Evolutionary conservation across 2,888 invertebrate species (phyloP).

Genomic region (Diarsia brunnea): DNA sequence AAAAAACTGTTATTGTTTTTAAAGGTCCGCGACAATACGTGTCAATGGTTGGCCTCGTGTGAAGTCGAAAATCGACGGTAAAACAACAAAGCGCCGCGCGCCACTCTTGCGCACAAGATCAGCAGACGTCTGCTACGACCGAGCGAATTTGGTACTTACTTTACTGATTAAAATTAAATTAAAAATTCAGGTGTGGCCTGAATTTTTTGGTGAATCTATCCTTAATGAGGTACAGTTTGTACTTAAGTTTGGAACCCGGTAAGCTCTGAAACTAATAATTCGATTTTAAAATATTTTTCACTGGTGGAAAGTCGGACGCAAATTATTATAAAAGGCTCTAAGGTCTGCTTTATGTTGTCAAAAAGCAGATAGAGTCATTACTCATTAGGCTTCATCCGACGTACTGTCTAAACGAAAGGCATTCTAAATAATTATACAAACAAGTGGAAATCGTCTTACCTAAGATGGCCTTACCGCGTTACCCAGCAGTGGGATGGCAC

Average conservation of each 20-base stretch:
- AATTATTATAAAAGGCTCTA: background rate
- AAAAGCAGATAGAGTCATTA: too few species aligned
- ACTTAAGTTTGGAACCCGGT: background rate
- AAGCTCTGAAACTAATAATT: background rate
- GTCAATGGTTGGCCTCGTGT: slow-evolving; percentile 70
- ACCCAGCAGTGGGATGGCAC: background rate
- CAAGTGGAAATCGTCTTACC: background rate
- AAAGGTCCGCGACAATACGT: slow-evolving; percentile 57
- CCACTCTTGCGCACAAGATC: slow-evolving; percentile 69
- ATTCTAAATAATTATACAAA: background rate
- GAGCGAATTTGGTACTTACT: slow-evolving; percentile 60
- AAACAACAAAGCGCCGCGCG: slow-evolving; percentile 75
- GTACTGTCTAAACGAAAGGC: background rate
- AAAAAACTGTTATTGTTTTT: slow-evolving; percentile 56
- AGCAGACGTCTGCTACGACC: slow-evolving; percentile 44
- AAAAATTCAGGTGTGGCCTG: background rate
- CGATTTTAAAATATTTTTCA: background rate
- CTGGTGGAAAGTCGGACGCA: background rate
- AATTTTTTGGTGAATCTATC: background rate
- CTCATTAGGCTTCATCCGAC: background rate
- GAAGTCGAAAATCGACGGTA: slow-evolving; percentile 76
- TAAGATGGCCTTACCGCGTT: too few species aligned
- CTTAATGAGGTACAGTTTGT: background rate
- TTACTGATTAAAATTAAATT: slow-evolving; percentile 28
- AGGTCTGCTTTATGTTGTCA: too few species aligned